Percentiles rank a stretch among this genome's conserved stretches.
Conservation (phyloP, 2,797 vertebrate genomes). For the Rhincodon typus region DNA sequence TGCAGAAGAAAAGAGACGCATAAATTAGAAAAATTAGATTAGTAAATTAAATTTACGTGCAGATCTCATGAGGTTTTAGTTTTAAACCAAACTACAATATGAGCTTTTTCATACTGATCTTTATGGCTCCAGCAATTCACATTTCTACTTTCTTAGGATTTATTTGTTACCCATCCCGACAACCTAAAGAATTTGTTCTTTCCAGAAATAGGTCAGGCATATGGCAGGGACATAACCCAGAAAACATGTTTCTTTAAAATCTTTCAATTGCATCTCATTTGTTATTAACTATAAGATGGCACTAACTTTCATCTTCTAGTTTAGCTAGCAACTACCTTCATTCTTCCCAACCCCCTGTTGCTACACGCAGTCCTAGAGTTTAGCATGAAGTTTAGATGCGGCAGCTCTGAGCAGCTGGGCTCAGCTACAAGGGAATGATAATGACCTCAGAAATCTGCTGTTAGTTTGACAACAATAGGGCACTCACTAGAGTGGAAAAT, state of each 20-base stretch:
- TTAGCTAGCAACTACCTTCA: conserved; percentile 61
- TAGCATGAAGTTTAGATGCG: conserved; percentile 93
- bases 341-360: conserved; percentile 80
- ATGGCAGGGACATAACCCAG: conserved; percentile 13
- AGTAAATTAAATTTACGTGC: conserved; percentile 31
- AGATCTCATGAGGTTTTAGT: not conserved
- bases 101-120: not conserved
- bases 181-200: not conserved
- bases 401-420: conserved; percentile 98
- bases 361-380: conserved; percentile 78
- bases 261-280: conserved; percentile 57
- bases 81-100: not conserved
- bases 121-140: not conserved
- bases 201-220: not conserved
- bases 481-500: conserved; percentile 99
- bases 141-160: not conserved
- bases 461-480: conserved; percentile 99
- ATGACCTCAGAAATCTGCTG: conserved; percentile 99
- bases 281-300: conserved; percentile 55
- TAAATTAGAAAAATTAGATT: conserved; percentile 36
- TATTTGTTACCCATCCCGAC: not conserved
- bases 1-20: conserved; percentile 19
- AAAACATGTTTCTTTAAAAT: conserved; percentile 48
- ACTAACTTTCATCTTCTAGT: conserved; percentile 51
- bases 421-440: conserved; percentile 99